Percentiles rank a stretch among this genome's conserved stretches.
phyloP scores from a whole-genome alignment of 2,888 invertebrate genomes.

The Caenorhabditis afra region DNA sequence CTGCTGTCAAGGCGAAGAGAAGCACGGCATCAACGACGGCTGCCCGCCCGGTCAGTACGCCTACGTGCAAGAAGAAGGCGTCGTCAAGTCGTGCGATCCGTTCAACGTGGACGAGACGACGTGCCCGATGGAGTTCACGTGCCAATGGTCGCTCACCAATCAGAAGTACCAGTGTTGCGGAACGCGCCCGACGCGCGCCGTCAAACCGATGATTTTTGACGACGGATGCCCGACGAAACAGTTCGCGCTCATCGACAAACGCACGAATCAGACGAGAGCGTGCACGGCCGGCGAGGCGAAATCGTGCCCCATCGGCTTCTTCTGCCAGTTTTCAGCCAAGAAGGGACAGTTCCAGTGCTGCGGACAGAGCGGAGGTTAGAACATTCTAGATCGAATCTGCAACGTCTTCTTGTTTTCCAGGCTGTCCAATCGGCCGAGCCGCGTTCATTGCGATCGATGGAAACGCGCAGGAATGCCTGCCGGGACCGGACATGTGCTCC shows the following conservation, averaged over 20 bases:
- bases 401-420: conserved; percentile 29
- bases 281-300: conserved; percentile 70
- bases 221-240: conserved; percentile 69
- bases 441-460: conserved; percentile 70
- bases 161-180: conserved; percentile 71
- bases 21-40: conserved; percentile 66
- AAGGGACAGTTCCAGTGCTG: conserved; percentile 72
- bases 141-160: conserved; percentile 67
- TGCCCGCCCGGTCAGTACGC: conserved; percentile 71
- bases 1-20: conserved; percentile 66
- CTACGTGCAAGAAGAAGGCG: conserved; percentile 62
- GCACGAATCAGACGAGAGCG: conserved; percentile 60
- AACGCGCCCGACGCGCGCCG: conserved; percentile 58
- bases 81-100: conserved; percentile 66
- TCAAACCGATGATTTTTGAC: conserved; percentile 59
- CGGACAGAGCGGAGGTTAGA: conserved; percentile 66
- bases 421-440: conserved; percentile 66
- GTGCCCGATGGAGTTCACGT: conserved; percentile 66
- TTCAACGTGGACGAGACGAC: conserved; percentile 51
- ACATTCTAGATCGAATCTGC: not conserved
- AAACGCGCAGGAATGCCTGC: conserved; percentile 68
- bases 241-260: conserved; percentile 64
- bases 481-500: conserved; percentile 66
- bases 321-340: conserved; percentile 70
- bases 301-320: conserved; percentile 69